These are phyloP conservation scores for Semnopithecus entellus DNA, from an alignment of 2,113 vertebrate genomes.

Conservation along the genomic window DNA sequence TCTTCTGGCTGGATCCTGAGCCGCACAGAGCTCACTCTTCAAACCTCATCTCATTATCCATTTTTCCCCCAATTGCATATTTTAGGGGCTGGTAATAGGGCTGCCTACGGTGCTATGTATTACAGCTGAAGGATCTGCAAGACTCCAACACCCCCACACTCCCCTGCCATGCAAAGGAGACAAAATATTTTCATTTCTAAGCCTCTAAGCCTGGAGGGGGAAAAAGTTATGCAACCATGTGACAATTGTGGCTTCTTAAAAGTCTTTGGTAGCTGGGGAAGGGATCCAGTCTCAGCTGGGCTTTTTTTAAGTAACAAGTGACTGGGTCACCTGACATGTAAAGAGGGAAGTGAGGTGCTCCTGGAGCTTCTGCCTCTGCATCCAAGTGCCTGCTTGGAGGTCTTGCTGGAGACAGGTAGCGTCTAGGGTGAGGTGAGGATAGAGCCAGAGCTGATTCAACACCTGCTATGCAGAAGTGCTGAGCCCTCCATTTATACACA, in stretches of 20 bases:
- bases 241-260: neutral
- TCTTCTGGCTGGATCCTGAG: neutral
- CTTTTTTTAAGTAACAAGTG: neutral
- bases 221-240: neutral
- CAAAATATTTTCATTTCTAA: constrained; percentile 58
- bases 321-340: neutral
- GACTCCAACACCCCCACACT: neutral
- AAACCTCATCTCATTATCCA: neutral
- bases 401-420: neutral
- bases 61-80: neutral
- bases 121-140: neutral
- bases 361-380: accelerated
- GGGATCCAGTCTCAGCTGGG: neutral
- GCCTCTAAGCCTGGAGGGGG: constrained; percentile 23
- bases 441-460: accelerated
- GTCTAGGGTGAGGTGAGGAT: neutral
- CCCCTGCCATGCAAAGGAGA: neutral
- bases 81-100: neutral
- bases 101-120: neutral
- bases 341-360: no score
- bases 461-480: neutral
- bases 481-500: no score
- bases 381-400: neutral
- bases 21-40: neutral
- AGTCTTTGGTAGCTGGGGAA: neutral